These are phyloP conservation scores for Epinephelus coioides DNA, from an alignment of 2,797 vertebrate species.

Conservation along the genomic window DNA sequence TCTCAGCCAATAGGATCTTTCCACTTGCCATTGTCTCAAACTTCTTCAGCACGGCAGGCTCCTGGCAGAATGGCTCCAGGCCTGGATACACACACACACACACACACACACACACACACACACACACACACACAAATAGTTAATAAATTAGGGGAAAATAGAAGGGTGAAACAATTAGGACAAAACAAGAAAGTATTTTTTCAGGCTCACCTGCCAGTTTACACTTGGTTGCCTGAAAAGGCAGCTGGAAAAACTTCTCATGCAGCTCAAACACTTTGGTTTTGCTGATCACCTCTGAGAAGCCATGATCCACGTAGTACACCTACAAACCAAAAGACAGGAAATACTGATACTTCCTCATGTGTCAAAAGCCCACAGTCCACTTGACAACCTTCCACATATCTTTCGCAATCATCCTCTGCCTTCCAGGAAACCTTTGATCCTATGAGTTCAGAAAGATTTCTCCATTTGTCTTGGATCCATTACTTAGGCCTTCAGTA, in stretches of 20 bases:
- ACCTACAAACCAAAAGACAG: slow-evolving; percentile 83
- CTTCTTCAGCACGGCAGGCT: slow-evolving; percentile 89
- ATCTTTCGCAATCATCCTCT: not conserved
- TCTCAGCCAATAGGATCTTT: slow-evolving; percentile 95
- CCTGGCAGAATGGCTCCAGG: slow-evolving; percentile 92
- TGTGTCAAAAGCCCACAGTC: not conserved
- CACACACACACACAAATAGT: too few relatives aligned
- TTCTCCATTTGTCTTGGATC: not conserved
- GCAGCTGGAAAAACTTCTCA: slow-evolving; percentile 89
- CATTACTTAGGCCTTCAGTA: not conserved
- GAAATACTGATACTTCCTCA: not conserved
- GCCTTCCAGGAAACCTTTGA: not conserved
- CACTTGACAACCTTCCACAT: not conserved
- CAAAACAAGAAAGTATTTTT: not conserved
- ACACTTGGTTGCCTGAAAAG: slow-evolving; percentile 96
- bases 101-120: too few relatives aligned
- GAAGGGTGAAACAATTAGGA: not conserved
- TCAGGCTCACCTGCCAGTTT: slow-evolving; percentile 93
- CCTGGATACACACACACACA: slow-evolving; percentile 80
- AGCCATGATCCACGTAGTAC: slow-evolving; percentile 96
- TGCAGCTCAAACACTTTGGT: slow-evolving; percentile 90
- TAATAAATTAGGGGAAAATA: not conserved
- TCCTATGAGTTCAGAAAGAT: too few relatives aligned
- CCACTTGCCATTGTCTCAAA: slow-evolving; percentile 92
- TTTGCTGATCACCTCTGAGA: slow-evolving; percentile 90